Percentiles rank a stretch among this genome's conserved stretches.
Conservation (phyloP, 2,113 vertebrate genomes). For the Pseudonaja textilis region DNA sequence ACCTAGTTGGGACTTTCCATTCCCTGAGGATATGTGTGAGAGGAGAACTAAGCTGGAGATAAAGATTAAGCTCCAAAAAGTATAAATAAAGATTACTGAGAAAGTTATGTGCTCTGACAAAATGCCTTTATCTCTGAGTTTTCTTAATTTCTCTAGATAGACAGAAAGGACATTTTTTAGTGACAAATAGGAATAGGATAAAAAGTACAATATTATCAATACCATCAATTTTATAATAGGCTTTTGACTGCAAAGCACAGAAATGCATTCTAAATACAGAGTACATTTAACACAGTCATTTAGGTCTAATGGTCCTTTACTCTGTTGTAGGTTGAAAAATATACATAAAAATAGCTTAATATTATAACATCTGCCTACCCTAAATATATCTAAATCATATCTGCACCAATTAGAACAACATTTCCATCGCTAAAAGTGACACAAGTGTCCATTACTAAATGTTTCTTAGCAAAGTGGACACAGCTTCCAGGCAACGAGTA, state of each 20-base stretch:
- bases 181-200: background rate
- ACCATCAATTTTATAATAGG: background rate
- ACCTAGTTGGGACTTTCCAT: background rate
- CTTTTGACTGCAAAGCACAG: background rate
- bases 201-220: background rate
- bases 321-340: background rate
- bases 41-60: background rate
- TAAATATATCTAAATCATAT: background rate
- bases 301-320: background rate
- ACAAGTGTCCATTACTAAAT: background rate
- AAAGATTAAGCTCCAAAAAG: background rate
- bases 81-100: background rate
- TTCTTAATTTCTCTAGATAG: background rate
- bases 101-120: background rate
- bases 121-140: background rate
- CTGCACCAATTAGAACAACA: background rate
- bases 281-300: background rate
- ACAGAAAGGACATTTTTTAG: background rate
- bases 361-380: background rate
- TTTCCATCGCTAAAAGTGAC: background rate
- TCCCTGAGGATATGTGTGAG: background rate
- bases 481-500: background rate
- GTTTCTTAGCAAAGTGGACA: background rate
- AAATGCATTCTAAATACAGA: background rate
- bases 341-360: background rate